Evolutionary conservation across 2,797 vertebrate species (phyloP).

Genomic region (Hipposideros larvatus): DNA sequence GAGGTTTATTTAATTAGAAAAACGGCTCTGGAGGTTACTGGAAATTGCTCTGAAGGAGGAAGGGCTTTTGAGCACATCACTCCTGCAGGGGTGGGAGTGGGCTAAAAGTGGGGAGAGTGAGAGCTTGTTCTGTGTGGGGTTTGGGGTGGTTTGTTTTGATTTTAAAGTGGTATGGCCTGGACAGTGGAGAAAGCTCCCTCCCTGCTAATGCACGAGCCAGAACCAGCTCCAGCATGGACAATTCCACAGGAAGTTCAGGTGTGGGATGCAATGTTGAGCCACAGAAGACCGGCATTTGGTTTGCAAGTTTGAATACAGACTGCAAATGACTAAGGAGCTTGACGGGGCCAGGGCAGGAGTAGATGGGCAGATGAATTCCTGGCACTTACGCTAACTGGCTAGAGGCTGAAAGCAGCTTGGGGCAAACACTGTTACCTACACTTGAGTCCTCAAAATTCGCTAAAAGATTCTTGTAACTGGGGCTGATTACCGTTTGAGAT

Average conservation of each 20-base stretch:
- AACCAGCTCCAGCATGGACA: neutral
- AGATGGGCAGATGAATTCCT: neutral
- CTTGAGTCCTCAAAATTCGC: conserved; percentile 76
- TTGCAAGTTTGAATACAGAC: conserved; percentile 68
- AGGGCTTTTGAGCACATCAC: conserved; percentile 87
- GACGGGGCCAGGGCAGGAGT: conserved; percentile 5
- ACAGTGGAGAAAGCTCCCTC: conserved; percentile 55
- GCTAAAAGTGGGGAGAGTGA: conserved; percentile 41
- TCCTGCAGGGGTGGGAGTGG: conserved; percentile 78
- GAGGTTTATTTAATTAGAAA: conserved; percentile 94
- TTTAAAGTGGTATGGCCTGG: neutral
- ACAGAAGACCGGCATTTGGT: neutral
- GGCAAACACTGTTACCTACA: conserved; percentile 46
- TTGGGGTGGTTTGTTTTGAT: neutral
- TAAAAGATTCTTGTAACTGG: conserved; percentile 80
- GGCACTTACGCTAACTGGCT: neutral
- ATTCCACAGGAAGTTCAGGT: conserved; percentile 41
- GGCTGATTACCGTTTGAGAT: conserved; percentile 76
- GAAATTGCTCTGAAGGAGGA: conserved; percentile 90
- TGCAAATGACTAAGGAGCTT: neutral
- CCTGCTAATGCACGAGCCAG: conserved; percentile 70
- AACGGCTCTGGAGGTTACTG: conserved; percentile 90
- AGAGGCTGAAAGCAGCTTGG: conserved; percentile 18
- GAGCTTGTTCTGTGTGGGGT: conserved; percentile 71
- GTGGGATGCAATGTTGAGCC: neutral